Base-by-base conservation (phyloP, 2,888 invertebrate species). In the Tyria jacobaeae region DNA sequence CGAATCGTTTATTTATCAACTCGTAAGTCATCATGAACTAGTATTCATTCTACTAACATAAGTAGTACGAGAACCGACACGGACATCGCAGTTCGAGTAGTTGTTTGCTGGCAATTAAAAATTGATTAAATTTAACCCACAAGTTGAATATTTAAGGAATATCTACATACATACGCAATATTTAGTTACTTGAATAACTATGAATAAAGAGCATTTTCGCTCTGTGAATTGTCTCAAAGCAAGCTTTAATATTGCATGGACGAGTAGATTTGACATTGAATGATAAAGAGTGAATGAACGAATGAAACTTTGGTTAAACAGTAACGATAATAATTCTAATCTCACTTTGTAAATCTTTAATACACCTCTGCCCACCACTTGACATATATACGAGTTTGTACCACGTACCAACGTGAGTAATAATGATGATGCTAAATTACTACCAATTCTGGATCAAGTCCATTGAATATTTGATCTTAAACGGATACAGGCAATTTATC, bases 401-500 rank as follows among this genome's bases (percentile, higher is more conserved):
- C 5, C 39, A 12, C 9, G 1, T 6, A 41, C 17, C 12, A 50
- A 50, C 31, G 31, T 50, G 31, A 50, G 52, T 59, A 39, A 51
- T 47, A 50, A 55, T 48, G 41, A 70, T 65, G 61, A 64, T 39
- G 51, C 24, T 34, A 58, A 73, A 71, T 73, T 73, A 51, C 25
- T 34, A 24, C 51, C 50, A 51, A 51, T 21, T 49, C 49, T 50
- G 15, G 39, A 27, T 10, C 53, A 31, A 34, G 34, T 50, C 63
- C 27, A 61, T 62, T 37, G 60, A 57, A 60, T 66, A 70, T 68
- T 66, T 61, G 62, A 59, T 58, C 25, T 37, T 21, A 9, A 62
- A 57, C 66, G 71, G 76, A 75, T 68, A 64, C 55, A 17, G 21
- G 53, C 66, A 68, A 73, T 76, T 64, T 61, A 67, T 66, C 57